Evolutionary conservation across 2,797 vertebrate genomes (phyloP), one percentile per base, ranked within the genome.

Genomic region (Sebastes cheni): DNA sequence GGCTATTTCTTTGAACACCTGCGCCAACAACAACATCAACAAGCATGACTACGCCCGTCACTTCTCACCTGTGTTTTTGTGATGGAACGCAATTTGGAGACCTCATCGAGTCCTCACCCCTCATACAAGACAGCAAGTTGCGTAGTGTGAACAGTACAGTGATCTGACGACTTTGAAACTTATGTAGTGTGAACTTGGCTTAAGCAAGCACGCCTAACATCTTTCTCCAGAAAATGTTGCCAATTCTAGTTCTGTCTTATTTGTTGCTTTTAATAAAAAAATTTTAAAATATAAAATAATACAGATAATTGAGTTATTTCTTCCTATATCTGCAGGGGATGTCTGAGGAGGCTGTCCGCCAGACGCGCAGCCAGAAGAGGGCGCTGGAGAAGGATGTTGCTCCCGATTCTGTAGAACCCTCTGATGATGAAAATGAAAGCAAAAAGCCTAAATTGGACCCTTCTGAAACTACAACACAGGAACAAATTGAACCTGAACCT

Each of bases 301-400:
- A 32, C 5, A 79, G 2, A 4, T 69, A 64, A 76, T 50, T 6
- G 8, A 25, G 55, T 67, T 20, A 22, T 72, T 77, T 83, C n/a
- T 69, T 46, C n/a, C 8, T 77, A n/a, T 46, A 8, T 90, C 69
- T 79, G 55, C 85, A 93, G 92, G 95, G 90, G 83, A 99, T 99
- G 98, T 98, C 97, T 67, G 98, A 99, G 90, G 98, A 98, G 90
- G 95, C 96, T 76, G 95, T 96, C 88, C 97, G 98, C 92, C 96
- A 97, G 94, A 99, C 98, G 32, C 97, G 98, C 52, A 99, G 98
- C 95, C 98, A 98, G 92, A 99, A 98, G 91, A 97, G 98, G 88
- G 97, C 96, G 0, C 94, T 98, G 90, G 98, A 97, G 88, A 95
- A 93, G 56, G 97, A 98, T 60, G 75, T 89, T 7, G 81, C 81